A percentile compares a stretch with the other conserved stretches of the same genome.
phyloP scores from a whole-genome alignment of 2,797 vertebrate species.

The Crenuchus spilurus region DNA sequence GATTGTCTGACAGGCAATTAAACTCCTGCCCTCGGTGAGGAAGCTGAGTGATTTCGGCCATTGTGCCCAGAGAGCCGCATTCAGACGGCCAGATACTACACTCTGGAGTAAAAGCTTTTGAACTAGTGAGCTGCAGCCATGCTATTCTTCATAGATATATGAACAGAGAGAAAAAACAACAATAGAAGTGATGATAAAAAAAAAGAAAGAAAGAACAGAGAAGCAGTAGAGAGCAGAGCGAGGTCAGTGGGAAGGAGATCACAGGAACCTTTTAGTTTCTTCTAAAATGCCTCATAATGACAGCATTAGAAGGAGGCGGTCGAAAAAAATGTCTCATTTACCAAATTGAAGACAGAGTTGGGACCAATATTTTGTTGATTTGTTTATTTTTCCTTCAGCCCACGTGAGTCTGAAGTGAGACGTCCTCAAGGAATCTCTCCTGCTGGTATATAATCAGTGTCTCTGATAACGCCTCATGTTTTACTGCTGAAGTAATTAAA shows the following conservation, averaged over 20 bases:
- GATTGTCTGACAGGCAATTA: slow-evolving; percentile 50
- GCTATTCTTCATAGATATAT: slow-evolving; percentile 19
- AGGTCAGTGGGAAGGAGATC: neutral
- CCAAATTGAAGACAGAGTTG: neutral
- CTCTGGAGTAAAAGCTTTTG: slow-evolving; percentile 4
- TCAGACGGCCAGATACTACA: neutral
- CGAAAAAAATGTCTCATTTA: neutral
- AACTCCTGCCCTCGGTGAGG: slow-evolving; percentile 25
- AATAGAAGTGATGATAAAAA: slow-evolving; percentile 17
- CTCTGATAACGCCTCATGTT: neutral
- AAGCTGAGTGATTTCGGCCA: slow-evolving; percentile 32
- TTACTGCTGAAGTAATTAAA: neutral
- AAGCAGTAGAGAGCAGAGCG: neutral
- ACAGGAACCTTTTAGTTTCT: neutral
- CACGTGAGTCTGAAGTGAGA: neutral
- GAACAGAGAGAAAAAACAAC: neutral
- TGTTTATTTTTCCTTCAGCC: neutral
- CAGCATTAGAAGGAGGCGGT: neutral
- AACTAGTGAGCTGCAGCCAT: slow-evolving; percentile 9
- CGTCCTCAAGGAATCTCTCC: neutral
- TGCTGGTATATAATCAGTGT: neutral
- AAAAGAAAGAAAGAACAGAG: neutral
- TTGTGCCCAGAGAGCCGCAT: neutral
- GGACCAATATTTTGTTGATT: neutral
- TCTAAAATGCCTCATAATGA: neutral